Evolutionary conservation across 23 tunicate species (phyloP), one percentile per base, ranked within the genome.

Genomic region (Ciona savignyi): DNA sequence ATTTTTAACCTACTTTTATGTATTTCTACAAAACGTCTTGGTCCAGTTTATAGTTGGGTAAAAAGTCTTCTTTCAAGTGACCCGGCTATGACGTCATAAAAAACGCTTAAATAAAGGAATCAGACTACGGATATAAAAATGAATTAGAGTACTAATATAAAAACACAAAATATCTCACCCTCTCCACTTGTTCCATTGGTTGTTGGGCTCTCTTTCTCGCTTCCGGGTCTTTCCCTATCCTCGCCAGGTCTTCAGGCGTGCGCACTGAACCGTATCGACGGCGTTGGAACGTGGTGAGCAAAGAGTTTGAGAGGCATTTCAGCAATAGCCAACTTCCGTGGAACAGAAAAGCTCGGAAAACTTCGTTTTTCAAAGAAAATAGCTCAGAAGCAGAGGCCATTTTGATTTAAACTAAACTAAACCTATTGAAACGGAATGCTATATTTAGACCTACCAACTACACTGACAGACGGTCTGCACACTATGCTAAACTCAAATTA

Each of bases 131-230:
- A 49, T 49, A 49, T 49, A 11, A 49, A 20, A 49, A 49, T 49
- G 15, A 11, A 11, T 49, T 49, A 49, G 15, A 49, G 20, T 11
- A 11, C 20, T 20, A 49, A 49, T 11, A 49, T 11, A 20, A 49
- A 20, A 11, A 11, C 19, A 49, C 20, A 23, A 64, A 23, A 23
- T 31, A 27, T 70, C 85, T 56, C 34, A 91, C 97, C 80, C 97
- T 68, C 69, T 91, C 86, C 1, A 91, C 92, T 29, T 75, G 60
- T 29, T 85, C 86, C 34, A 84, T 80, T 1, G 83, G 79, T 51
- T 64, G 65, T 72, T 80, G 65, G 24, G 35, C 1, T 20, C 30
- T 33, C 49, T 89, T 89, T 2, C 61, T 65, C 62, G 65, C 70
- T 42, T 89, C 90, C 4, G 74, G 67, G 69, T 89, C 76, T 34